phyloP scores from a whole-genome alignment of 2,888 invertebrate genomes.

The Brachyptera risi region DNA sequence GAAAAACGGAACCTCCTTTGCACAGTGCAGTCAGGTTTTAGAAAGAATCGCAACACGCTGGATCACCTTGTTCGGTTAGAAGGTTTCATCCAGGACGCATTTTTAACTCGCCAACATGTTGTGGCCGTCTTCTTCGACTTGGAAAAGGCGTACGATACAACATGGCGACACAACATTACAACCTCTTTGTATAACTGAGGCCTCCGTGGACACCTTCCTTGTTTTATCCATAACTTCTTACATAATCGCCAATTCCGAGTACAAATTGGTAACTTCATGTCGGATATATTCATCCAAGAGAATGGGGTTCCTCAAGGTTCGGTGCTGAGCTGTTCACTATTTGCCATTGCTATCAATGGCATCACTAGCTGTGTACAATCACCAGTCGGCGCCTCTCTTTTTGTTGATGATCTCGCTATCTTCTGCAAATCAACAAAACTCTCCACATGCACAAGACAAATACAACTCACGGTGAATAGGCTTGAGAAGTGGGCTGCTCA shows the following conservation, averaged over 20 bases:
- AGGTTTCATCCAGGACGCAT: slow-evolving; percentile 30
- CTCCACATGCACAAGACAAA: background rate
- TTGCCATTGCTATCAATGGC: slow-evolving; percentile 24
- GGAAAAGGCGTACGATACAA: slow-evolving; percentile 31
- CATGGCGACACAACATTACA: slow-evolving; percentile 31
- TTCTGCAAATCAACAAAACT: slow-evolving; percentile 12
- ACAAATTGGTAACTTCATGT: slow-evolving; percentile 13
- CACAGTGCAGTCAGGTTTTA: slow-evolving; percentile 23
- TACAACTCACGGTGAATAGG: slow-evolving; percentile 13
- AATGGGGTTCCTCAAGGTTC: slow-evolving; percentile 27
- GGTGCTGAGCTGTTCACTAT: slow-evolving; percentile 23
- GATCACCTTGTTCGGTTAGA: too few species aligned
- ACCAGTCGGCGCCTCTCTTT: slow-evolving; percentile 17
- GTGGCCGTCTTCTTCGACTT: slow-evolving; percentile 34
- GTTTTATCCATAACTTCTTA: slow-evolving; percentile 27
- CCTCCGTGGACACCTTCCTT: slow-evolving; percentile 28
- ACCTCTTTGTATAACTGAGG: slow-evolving; percentile 24
- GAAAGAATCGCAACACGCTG: too few species aligned
- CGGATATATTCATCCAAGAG: background rate
- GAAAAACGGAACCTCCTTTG: slow-evolving; percentile 31
- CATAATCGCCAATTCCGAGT: slow-evolving; percentile 18
- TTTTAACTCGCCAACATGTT: slow-evolving; percentile 32
- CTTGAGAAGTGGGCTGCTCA: slow-evolving; percentile 6
- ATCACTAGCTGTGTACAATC: slow-evolving; percentile 11
- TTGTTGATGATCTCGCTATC: slow-evolving; percentile 22